phyloP scores from a whole-genome alignment of 1,140 invertebrate genomes.

The Streblospio benedicti region DNA sequence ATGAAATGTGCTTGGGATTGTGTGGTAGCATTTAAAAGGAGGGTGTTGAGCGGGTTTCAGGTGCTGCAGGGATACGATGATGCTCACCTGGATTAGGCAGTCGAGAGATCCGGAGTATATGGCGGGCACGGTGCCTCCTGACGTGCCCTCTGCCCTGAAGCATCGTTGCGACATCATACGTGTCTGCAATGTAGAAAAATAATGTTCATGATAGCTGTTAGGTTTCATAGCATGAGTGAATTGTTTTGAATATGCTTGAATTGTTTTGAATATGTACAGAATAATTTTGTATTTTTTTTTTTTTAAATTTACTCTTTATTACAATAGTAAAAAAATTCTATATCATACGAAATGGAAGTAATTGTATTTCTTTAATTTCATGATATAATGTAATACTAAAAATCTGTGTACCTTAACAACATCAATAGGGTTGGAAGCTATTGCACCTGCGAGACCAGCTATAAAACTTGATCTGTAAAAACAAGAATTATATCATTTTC shows the following conservation, averaged over 20 bases:
- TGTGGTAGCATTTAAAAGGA: no score
- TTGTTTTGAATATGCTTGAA: no score
- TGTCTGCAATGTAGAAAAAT: slow-evolving; percentile 59
- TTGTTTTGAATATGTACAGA: no score
- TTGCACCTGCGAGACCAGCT: slow-evolving; percentile 41
- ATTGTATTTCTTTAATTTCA: no score
- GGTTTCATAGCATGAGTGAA: not conserved
- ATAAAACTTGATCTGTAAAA: slow-evolving; percentile 38
- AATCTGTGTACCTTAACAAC: slow-evolving; percentile 38
- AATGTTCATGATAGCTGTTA: not conserved
- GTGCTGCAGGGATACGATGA: no score
- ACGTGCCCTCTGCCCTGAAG: slow-evolving; percentile 23
- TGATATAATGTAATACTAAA: no score
- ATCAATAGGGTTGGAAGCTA: slow-evolving; percentile 45
- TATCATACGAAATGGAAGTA: no score
- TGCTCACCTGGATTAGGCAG: slow-evolving; percentile 52
- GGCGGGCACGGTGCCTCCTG: slow-evolving; percentile 14
- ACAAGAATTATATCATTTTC: slow-evolving; percentile 48
- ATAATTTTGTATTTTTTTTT: no score
- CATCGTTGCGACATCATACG: slow-evolving; percentile 66
- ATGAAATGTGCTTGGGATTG: no score
- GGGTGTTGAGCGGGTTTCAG: no score
- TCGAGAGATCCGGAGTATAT: slow-evolving; percentile 41
- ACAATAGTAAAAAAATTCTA: no score
- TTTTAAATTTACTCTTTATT: no score